Evolutionary conservation across 2,888 invertebrate genomes (phyloP), one percentile per base, ranked within the genome.

Genomic region (Sclerodermus sp.): DNA sequence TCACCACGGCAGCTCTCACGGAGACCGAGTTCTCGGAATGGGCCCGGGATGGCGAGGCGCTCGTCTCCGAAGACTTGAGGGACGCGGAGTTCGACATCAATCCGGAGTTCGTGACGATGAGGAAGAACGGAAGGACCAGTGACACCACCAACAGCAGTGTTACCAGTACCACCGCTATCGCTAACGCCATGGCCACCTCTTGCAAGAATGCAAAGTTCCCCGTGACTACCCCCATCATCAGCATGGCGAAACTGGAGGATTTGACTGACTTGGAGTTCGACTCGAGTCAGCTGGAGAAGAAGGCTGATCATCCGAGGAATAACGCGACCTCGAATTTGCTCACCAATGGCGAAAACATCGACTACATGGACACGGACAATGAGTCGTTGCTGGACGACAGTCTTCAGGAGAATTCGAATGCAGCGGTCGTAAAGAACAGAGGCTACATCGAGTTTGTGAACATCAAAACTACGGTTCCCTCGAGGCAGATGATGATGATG

Each of bases 11-110:
- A 1, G 89, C 86, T 1, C 79, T 91, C 10, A 91, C 92, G 0
- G 93, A 93, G 76, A 92, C 92, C 0, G 93, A 93, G 71, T 79
- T 92, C n/a, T 92, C 91, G 0, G 93, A 93, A 73, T 93, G 92
- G 93, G 91, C 91, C 0, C 85, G 89, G 2, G 92, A 93, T 67
- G 89, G 87, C 58, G 87, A 85, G 36, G 78, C 68, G 6, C 68
- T 76, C 13, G 88, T 87, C 1, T 85, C 90, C 1, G 91, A 91
- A 64, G 90, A 90, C 70, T 84, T 90, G 49, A 85, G 85, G 36
- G 86, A 87, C 57, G 82, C 83, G 42, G 86, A 86, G 51, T 84
- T 85, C 60, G 82, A 81, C 34, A 79, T 85, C 1, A 83, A 84
- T 66, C 82, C 83, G 0, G 82, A 82, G 59, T 70, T 65, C 14